These are phyloP conservation scores for Allolobophora icterica DNA, from an alignment of 2,888 invertebrate genomes.

Conservation along the genomic window DNA sequence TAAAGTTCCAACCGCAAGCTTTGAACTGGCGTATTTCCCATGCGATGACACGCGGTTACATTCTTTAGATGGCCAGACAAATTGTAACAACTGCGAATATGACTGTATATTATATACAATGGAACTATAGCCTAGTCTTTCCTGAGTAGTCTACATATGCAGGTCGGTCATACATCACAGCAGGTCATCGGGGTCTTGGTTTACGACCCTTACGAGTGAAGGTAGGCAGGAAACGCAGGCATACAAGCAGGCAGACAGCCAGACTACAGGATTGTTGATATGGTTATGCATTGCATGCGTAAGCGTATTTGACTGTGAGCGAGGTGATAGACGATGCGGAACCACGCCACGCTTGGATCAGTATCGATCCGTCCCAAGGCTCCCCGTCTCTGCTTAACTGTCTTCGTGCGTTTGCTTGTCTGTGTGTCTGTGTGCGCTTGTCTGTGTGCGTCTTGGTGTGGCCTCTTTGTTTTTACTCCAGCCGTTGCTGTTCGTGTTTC, in stretches of 20 bases:
- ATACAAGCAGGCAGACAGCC: not conserved
- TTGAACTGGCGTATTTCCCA: not conserved
- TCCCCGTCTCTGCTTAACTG: not conserved
- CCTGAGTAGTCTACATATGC: not conserved
- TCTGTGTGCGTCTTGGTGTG: not conserved
- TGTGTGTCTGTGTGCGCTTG: no score
- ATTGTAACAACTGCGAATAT: not conserved
- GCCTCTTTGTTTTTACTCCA: no score
- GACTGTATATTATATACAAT: not conserved
- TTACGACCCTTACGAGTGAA: no score
- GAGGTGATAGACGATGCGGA: not conserved
- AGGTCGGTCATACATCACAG: no score
- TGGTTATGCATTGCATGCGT: not conserved
- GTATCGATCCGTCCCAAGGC: not conserved
- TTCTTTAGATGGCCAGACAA: not conserved
- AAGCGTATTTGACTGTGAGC: not conserved
- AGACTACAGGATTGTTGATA: not conserved
- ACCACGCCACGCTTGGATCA: not conserved
- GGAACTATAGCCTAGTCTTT: not conserved
- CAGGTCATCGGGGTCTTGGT: no score
- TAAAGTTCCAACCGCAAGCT: not conserved
- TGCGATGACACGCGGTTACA: no score
- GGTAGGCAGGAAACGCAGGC: not conserved
- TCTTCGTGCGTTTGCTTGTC: not conserved
- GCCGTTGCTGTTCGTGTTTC: no score